Conservation (phyloP, 1,140 invertebrate species). For the Condylostylus longicornis region DNA sequence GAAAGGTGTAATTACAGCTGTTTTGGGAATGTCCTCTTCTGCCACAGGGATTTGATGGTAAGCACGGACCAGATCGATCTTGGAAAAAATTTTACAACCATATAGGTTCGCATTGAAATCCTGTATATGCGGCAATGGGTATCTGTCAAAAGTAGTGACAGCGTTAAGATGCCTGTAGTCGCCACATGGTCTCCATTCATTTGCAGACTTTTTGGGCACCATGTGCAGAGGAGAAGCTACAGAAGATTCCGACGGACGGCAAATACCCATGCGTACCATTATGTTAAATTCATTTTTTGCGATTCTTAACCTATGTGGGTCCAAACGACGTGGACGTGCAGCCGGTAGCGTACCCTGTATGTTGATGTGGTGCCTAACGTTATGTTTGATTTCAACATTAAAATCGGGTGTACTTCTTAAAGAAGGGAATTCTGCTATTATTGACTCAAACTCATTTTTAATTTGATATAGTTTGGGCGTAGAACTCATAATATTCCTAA, state of each 20-base stretch:
- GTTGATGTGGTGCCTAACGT: slow-evolving; percentile 10
- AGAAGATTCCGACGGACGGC: slow-evolving; percentile 17
- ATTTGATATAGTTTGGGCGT: background rate
- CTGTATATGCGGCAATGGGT: slow-evolving; percentile 17
- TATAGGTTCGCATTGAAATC: slow-evolving; percentile 22
- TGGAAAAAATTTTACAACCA: slow-evolving; percentile 29
- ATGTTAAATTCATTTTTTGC: slow-evolving; percentile 18
- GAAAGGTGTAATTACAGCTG: slow-evolving; percentile 25
- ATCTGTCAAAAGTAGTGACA: slow-evolving; percentile 24
- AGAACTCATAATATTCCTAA: too few species aligned
- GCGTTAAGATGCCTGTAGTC: slow-evolving; percentile 33
- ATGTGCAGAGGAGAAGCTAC: slow-evolving; percentile 29
- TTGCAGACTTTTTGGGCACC: slow-evolving; percentile 24
- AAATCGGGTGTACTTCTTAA: background rate
- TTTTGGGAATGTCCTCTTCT: slow-evolving; percentile 24
- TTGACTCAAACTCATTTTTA: background rate
- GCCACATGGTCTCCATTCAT: slow-evolving; percentile 23
- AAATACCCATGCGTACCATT: slow-evolving; percentile 19
- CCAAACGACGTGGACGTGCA: slow-evolving; percentile 20
- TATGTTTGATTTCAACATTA: background rate
- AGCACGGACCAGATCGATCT: slow-evolving; percentile 33
- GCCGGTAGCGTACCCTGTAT: slow-evolving; percentile 22
- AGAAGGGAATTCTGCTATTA: background rate
- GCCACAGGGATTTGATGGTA: slow-evolving; percentile 33
- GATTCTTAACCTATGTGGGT: slow-evolving; percentile 2